Conservation (phyloP, 92 coral and sea anemone species). For the Epizoanthus rinbou region DNA sequence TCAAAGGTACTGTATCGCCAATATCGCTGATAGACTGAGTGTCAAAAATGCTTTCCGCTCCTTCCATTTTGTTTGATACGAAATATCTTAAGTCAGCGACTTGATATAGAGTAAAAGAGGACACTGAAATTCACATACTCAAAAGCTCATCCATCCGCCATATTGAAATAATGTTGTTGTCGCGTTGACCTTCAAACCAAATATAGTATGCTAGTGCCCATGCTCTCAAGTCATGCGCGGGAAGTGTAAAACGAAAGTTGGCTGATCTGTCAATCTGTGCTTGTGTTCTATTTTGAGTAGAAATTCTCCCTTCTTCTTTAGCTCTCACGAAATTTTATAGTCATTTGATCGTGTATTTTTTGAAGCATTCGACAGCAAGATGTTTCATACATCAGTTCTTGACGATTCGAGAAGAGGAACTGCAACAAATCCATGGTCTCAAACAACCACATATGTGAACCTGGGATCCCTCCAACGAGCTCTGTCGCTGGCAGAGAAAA, state of each 20-base stretch:
- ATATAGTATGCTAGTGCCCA: constrained; percentile 32
- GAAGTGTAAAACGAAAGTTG: neutral
- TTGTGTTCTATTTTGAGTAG: neutral
- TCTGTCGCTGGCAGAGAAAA: constrained; percentile 76
- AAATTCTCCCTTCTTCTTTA: too few relatives aligned
- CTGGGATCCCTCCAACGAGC: constrained; percentile 84
- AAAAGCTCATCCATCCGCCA: neutral
- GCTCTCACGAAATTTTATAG: too few relatives aligned
- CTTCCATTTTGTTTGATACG: neutral
- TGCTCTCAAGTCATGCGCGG: neutral
- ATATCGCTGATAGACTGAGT: neutral
- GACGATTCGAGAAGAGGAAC: constrained; percentile 38
- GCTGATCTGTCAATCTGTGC: neutral
- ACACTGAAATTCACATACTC: neutral
- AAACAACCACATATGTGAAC: constrained; percentile 81
- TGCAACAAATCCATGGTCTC: constrained; percentile 91
- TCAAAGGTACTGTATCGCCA: neutral
- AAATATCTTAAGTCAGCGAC: neutral
- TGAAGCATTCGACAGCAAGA: neutral
- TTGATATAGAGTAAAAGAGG: neutral
- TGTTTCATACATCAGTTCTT: constrained; percentile 41
- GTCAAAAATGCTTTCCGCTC: neutral
- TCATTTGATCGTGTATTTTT: too few relatives aligned
- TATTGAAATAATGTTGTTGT: neutral
- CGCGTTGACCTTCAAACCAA: constrained; percentile 25